Evolutionary conservation across 53 echinoderm and acorn worm species (phyloP).

Genomic region (Patiria pectinifera): DNA sequence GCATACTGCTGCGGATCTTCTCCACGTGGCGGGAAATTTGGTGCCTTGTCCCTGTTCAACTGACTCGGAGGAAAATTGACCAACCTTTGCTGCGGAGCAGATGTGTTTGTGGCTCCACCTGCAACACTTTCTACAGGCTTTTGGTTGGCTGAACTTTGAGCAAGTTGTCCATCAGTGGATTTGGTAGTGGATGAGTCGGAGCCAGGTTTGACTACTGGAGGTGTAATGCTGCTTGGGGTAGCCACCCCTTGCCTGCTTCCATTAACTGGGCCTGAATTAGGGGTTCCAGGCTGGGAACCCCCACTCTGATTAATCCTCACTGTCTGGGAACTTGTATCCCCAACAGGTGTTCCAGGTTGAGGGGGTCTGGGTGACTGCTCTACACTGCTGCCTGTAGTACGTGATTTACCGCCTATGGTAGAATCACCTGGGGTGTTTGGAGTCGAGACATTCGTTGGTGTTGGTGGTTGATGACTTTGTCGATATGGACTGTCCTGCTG

Average conservation of each 20-base stretch:
- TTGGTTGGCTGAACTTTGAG: constrained; percentile 43
- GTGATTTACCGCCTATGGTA: constrained; percentile 53
- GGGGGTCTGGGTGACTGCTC: constrained; percentile 83
- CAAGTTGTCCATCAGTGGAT: constrained; percentile 41
- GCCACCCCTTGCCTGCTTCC: constrained; percentile 50
- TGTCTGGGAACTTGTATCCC: constrained; percentile 53
- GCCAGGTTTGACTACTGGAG: constrained; percentile 51
- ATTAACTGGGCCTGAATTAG: constrained; percentile 43
- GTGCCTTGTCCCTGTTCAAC: constrained; percentile 96
- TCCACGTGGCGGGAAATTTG: constrained; percentile 98
- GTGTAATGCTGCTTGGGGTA: constrained; percentile 56
- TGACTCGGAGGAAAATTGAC: constrained; percentile 98
- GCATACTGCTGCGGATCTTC: constrained; percentile 98
- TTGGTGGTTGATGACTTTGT: constrained; percentile 61
- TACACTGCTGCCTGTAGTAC: constrained; percentile 29
- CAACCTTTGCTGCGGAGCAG: constrained; percentile 79
- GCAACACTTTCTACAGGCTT: constrained; percentile 40
- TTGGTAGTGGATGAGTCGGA: constrained; percentile 32
- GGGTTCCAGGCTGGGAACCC: constrained; percentile 67
- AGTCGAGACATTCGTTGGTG: constrained; percentile 61
- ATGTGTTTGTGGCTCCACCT: constrained; percentile 36
- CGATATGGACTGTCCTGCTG: constrained; percentile 66
- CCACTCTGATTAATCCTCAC: constrained; percentile 58
- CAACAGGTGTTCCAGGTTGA: constrained; percentile 91
- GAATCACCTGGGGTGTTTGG: constrained; percentile 56